Percentiles rank a stretch among this genome's conserved stretches.
Conservation (phyloP, 2,888 invertebrate species). For the Anagyrus pseudococci region DNA sequence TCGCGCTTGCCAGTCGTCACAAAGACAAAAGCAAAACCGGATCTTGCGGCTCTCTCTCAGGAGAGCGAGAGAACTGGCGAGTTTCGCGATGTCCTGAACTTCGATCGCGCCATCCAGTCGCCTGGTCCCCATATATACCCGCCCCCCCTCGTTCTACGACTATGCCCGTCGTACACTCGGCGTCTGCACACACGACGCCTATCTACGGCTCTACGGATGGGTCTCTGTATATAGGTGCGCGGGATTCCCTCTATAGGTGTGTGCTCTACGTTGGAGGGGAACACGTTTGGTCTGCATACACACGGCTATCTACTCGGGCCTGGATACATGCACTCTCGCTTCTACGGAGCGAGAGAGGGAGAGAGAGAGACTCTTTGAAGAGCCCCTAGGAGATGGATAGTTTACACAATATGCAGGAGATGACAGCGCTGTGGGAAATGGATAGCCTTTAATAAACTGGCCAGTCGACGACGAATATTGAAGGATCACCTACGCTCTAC, state of each 20-base stretch:
- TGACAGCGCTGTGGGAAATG: background rate
- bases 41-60: background rate
- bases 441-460: background rate
- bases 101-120: background rate
- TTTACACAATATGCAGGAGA: conserved; percentile 1
- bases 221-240: too few species aligned
- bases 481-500: too few species aligned
- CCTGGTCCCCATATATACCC: background rate
- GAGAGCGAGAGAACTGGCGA: background rate
- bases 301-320: background rate
- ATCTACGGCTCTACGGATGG: background rate
- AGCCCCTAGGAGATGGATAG: conserved; percentile 5
- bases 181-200: background rate
- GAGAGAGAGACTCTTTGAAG: conserved; percentile 30
- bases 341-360: too few species aligned
- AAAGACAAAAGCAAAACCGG: background rate
- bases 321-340: background rate
- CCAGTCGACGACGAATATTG: background rate
- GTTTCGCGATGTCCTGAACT: background rate
- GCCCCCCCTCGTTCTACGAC: background rate
- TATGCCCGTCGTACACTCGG: background rate
- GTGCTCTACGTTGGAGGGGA: too few species aligned
- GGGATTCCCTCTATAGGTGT: too few species aligned
- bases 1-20: too few species aligned
- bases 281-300: too few species aligned